Conservation (phyloP, 2,888 invertebrate species). For the Sipunculus nudus region DNA sequence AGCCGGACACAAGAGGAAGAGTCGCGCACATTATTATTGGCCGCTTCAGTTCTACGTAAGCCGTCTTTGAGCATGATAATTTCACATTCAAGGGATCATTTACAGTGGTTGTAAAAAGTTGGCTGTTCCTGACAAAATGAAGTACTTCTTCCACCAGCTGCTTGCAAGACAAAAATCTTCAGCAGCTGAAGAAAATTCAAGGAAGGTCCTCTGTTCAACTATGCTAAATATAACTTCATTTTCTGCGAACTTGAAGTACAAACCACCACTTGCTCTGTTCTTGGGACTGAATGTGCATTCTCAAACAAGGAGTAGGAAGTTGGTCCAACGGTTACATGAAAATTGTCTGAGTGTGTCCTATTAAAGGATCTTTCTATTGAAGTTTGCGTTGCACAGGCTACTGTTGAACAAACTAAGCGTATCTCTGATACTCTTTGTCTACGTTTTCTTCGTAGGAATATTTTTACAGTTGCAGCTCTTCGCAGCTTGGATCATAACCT, state of each 20-base stretch:
- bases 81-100: slow-evolving; percentile 25
- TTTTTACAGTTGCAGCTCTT: too few relatives aligned
- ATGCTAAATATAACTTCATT: slow-evolving; percentile 15
- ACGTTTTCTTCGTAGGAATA: too few relatives aligned
- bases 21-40: too few relatives aligned
- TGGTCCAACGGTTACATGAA: slow-evolving; percentile 16
- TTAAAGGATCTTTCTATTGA: slow-evolving; percentile 16
- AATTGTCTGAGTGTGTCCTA: slow-evolving; percentile 18
- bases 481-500: too few relatives aligned
- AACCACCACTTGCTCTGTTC: slow-evolving; percentile 18
- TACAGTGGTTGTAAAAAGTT: slow-evolving; percentile 14
- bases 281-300: slow-evolving; percentile 20
- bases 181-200: neutral
- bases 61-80: too few relatives aligned
- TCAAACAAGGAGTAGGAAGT: slow-evolving; percentile 19
- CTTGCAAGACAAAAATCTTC: slow-evolving; percentile 8
- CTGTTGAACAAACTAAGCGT: slow-evolving; percentile 9
- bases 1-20: slow-evolving; percentile 26
- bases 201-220: slow-evolving; percentile 12
- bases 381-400: slow-evolving; percentile 17
- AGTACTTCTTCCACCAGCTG: slow-evolving; percentile 8
- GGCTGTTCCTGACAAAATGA: slow-evolving; percentile 7
- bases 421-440: too few relatives aligned
- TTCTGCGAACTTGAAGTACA: slow-evolving; percentile 15
- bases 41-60: too few relatives aligned